Evolutionary conservation across 1,140 invertebrate species (phyloP), one percentile per base, ranked within the genome.

Genomic region (Centruroides sculpturatus): DNA sequence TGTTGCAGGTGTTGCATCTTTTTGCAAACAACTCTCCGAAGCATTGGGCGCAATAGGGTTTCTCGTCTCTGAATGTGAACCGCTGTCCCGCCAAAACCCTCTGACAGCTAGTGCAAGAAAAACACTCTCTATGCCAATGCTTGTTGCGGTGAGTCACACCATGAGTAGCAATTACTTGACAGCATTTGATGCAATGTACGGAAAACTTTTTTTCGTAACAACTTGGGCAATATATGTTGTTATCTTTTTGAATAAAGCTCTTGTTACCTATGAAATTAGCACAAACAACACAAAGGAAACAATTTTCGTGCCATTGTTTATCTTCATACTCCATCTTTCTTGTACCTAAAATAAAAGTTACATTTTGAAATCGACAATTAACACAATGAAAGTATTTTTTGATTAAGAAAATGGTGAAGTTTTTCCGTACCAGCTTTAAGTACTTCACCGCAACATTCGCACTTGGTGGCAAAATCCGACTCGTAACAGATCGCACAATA

Each of bases 281-380:
- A 82, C 97, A 99, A n/a, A 95, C 88, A 66, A 87, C 87, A 79
- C 96, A 99, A 73, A 87, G 90, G 86, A 99, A 99, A 72, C 97
- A 99, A 73, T 98, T 94, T 81, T 99, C 96, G 77, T 99, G 97
- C 95, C 95, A 99, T 76, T 99, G 95, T 67, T 95, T 83, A 34
- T 94, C 98, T 81, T 98, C 98, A 82, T 99, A 99, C 77, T 99
- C 96, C 94, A 99, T 98, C 82, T 99, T 99, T 83, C 99, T 99
- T 72, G 94, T 98, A 62, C 96, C 96, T 97, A 69, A 5, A 64
- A 59, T 36, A 34, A 47, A 46, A 23, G 23, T 23, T 23, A 23
- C 23, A 23, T 23, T 23, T 23, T 23, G 23, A 23, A 23, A 23
- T 23, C 23, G 23, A 23, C 2, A 23, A 23, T 23, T 23, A 23